Conservation (phyloP, 2,113 vertebrate species). For the Anguilla japonica region DNA sequence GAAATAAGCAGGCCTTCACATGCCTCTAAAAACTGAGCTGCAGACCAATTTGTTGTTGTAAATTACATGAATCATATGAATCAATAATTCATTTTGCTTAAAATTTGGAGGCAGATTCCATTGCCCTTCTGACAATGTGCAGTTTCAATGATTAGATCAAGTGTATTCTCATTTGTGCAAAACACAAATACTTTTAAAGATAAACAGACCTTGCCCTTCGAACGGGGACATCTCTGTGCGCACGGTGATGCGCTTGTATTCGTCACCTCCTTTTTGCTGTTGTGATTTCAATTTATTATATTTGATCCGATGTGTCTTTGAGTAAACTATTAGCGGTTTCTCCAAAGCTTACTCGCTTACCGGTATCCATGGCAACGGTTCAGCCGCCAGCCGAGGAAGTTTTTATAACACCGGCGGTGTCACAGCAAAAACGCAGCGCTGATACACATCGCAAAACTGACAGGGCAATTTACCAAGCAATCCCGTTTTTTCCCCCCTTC, state of each 20-base stretch:
- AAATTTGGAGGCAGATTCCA: background rate
- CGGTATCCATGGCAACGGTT: conserved; percentile 71
- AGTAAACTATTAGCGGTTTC: conserved; percentile 49
- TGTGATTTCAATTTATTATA: conserved; percentile 7
- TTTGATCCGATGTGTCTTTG: conserved; percentile 28
- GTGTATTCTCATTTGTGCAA: no score
- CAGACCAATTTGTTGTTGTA: background rate
- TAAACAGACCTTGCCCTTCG: background rate
- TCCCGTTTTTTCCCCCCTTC: conserved; percentile 44
- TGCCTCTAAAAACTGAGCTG: background rate
- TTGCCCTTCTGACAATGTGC: background rate
- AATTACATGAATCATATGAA: background rate
- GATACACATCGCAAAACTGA: conserved; percentile 62
- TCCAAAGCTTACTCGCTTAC: conserved; percentile 49
- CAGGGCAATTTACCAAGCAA: conserved; percentile 67
- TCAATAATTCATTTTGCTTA: background rate
- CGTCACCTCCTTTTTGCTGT: background rate
- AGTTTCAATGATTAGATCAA: background rate
- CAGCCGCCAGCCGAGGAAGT: conserved; percentile 61
- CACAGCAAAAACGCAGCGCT: conserved; percentile 58
- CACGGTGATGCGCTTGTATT: background rate
- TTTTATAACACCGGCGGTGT: conserved; percentile 54
- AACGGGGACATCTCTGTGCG: background rate
- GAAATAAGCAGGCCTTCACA: background rate
- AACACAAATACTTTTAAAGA: background rate